A percentile compares a stretch with the other conserved stretches of the same genome.
These are phyloP conservation scores for Drosophila niveifrons DNA, from an alignment of 2,888 invertebrate genomes.

Conservation along the genomic window DNA sequence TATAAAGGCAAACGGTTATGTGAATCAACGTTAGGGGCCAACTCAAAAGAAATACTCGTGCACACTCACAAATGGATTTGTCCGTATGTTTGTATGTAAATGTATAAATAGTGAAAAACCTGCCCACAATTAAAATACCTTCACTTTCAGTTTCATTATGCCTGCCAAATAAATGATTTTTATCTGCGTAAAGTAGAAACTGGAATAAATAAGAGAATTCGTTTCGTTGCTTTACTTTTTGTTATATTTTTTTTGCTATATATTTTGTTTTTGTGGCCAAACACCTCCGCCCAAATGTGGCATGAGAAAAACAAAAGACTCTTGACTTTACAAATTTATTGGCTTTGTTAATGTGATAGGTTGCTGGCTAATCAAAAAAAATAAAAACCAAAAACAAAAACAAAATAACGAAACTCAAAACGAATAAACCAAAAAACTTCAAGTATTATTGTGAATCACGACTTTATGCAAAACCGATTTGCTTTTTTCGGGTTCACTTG, in stretches of 20 bases:
- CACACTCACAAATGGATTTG: neutral
- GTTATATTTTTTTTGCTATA: constrained; percentile 17
- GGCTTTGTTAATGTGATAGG: constrained; percentile 59
- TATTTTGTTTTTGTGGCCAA: constrained; percentile 36
- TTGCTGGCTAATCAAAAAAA: constrained; percentile 43
- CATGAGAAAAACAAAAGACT: constrained; percentile 62
- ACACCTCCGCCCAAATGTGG: constrained; percentile 69
- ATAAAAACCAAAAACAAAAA: constrained; percentile 1
- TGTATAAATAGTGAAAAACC: constrained; percentile 54
- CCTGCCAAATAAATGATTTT: constrained; percentile 64
- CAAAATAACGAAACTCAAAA: constrained; percentile 5
- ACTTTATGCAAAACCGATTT: constrained; percentile 69
- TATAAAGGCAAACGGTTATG: constrained; percentile 2
- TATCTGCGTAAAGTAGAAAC: constrained; percentile 62
- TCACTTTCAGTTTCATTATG: constrained; percentile 72
- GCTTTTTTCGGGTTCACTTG: constrained; percentile 24
- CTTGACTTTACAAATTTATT: constrained; percentile 60
- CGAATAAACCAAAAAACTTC: constrained; percentile 26
- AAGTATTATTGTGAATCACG: constrained; percentile 67
- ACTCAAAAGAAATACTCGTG: constrained; percentile 13
- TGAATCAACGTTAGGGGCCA: neutral
- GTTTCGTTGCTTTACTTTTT: constrained; percentile 44
- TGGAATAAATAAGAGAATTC: constrained; percentile 64
- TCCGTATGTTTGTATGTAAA: constrained; percentile 6
- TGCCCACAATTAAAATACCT: constrained; percentile 71